These are phyloP conservation scores for Centroberyx gerrardi DNA, from an alignment of 2,797 vertebrate species.

Conservation along the genomic window DNA sequence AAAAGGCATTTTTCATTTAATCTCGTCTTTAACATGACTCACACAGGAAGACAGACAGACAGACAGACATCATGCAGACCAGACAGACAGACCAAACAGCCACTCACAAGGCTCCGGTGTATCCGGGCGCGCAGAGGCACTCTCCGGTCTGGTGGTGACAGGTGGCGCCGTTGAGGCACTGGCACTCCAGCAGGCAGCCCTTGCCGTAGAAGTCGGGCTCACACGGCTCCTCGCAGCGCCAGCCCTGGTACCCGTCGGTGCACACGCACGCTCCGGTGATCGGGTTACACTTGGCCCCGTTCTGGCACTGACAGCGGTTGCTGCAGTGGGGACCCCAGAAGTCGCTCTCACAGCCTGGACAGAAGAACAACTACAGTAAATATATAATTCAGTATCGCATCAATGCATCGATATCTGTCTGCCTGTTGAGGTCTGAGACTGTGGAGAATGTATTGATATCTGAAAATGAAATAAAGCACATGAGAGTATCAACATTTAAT, in stretches of 20 bases:
- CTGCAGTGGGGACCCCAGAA: slow-evolving; percentile 99
- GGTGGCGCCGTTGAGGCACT: slow-evolving; percentile 93
- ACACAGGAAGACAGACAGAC: neutral
- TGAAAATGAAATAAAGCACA: neutral
- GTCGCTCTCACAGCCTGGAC: slow-evolving; percentile 94
- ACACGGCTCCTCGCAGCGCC: slow-evolving; percentile 97
- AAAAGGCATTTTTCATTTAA: too few species aligned
- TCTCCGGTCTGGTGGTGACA: slow-evolving; percentile 95
- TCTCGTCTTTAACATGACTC: too few species aligned
- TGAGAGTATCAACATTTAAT: too few species aligned
- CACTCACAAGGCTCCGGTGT: slow-evolving; percentile 95
- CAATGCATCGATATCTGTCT: neutral
- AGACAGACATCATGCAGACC: neutral
- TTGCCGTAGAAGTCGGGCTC: slow-evolving; percentile 91
- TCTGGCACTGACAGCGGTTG: slow-evolving; percentile 97
- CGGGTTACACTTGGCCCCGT: slow-evolving; percentile 96
- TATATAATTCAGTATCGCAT: neutral
- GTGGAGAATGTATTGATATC: neutral
- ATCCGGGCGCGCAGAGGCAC: slow-evolving; percentile 95
- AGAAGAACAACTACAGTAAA: neutral
- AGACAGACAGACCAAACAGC: slow-evolving; percentile 9
- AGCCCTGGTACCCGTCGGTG: slow-evolving; percentile 94
- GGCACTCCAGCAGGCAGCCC: slow-evolving; percentile 92
- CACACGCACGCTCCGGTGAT: slow-evolving; percentile 98
- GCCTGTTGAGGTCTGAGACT: neutral